These are phyloP conservation scores for Chascanopsetta lugubris DNA, from an alignment of 2,113 vertebrate species.

Conservation along the genomic window DNA sequence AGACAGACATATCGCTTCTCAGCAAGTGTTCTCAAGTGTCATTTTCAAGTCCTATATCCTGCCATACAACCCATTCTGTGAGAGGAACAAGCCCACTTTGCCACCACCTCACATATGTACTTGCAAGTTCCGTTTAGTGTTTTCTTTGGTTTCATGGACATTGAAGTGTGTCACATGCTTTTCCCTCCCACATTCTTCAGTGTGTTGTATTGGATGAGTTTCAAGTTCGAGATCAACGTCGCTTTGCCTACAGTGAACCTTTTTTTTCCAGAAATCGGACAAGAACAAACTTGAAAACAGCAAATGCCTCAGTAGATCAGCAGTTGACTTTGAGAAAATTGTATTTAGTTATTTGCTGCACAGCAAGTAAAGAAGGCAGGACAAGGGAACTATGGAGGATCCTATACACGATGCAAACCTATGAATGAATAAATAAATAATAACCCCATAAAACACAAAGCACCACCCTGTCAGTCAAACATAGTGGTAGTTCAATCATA, in stretches of 20 bases:
- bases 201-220: no score
- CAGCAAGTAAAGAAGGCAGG: neutral
- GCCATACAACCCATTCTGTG: neutral
- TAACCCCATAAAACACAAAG: no score
- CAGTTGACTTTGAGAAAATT: no score
- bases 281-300: neutral
- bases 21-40: constrained; percentile 32
- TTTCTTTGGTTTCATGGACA: no score
- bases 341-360: no score
- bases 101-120: neutral
- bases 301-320: neutral
- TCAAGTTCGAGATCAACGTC: no score
- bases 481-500: no score
- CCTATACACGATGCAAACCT: neutral
- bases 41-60: constrained; percentile 24
- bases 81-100: neutral
- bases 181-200: neutral
- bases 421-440: neutral
- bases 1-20: constrained; percentile 28
- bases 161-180: constrained; percentile 19
- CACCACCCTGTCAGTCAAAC: no score
- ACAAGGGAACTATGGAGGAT: neutral
- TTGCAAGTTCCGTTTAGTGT: neutral
- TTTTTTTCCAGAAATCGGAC: neutral
- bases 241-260: neutral